Conservation (phyloP, 2,113 vertebrate genomes). For the Laticauda laticaudata region DNA sequence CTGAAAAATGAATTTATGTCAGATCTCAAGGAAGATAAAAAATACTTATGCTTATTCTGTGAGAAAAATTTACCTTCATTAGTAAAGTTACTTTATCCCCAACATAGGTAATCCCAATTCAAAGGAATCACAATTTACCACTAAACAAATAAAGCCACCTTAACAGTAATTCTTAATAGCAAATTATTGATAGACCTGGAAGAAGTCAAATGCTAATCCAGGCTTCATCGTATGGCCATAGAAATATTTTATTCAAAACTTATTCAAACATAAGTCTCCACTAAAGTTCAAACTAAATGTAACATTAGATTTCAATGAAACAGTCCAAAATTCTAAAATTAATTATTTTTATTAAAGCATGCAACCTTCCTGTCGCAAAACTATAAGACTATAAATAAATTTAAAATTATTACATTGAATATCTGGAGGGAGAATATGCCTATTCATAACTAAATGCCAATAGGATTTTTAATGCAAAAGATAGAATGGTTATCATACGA, state of each 20-base stretch:
- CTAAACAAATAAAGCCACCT: not conserved
- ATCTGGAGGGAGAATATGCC: not conserved
- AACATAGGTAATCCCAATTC: not conserved
- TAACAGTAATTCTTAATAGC: not conserved
- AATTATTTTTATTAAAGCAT: no score
- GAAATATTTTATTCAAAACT: not conserved
- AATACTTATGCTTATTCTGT: not conserved
- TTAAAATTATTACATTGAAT: not conserved
- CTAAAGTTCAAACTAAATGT: no score
- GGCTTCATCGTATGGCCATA: not conserved
- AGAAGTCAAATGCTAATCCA: not conserved
- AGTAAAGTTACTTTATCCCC: not conserved
- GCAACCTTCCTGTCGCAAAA: not conserved
- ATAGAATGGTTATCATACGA: not conserved
- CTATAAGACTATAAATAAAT: not conserved
- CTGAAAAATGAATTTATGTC: not conserved
- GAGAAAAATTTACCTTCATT: not conserved
- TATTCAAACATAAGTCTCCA: no score
- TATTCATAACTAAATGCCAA: not conserved
- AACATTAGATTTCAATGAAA: no score
- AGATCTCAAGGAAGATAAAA: not conserved
- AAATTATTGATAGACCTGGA: not conserved
- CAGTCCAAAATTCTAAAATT: no score
- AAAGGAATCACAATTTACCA: not conserved
- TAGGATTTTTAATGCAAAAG: not conserved